Evolutionary conservation across 2,888 invertebrate species (phyloP).

Genomic region (Aradus depressus): DNA sequence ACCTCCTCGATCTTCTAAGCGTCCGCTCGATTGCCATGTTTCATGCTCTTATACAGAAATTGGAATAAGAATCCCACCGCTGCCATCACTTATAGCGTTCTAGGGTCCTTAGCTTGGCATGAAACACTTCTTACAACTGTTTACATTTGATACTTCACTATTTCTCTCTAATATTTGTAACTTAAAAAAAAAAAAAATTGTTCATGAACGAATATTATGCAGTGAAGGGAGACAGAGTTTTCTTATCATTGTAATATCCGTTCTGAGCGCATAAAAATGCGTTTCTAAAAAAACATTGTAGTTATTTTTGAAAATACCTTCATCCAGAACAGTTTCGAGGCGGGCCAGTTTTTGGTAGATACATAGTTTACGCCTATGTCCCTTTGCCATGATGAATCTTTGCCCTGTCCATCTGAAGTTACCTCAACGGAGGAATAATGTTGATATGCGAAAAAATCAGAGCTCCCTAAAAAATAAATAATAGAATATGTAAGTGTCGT

Average conservation of each 20-base stretch:
- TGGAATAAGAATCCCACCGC: too few relatives aligned
- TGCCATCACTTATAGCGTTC: too few relatives aligned
- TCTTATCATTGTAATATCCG: background rate
- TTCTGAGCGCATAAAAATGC: background rate
- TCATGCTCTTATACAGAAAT: too few relatives aligned
- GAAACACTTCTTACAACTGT: too few relatives aligned
- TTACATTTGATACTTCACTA: too few relatives aligned
- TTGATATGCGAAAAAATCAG: slow-evolving; percentile 22
- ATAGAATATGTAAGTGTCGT: background rate
- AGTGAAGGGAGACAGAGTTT: background rate
- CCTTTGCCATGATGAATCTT: slow-evolving; percentile 2
- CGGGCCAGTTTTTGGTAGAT: slow-evolving; percentile 2
- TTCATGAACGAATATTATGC: too few relatives aligned
- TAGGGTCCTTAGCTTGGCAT: too few relatives aligned
- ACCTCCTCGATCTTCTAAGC: too few relatives aligned
- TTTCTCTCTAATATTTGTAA: too few relatives aligned
- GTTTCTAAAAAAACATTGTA: background rate
- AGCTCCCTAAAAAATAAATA: slow-evolving; percentile 16
- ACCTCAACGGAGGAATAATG: slow-evolving; percentile 21
- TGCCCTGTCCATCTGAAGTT: slow-evolving; percentile 1
- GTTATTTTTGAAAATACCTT: slow-evolving; percentile 3
- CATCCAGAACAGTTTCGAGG: slow-evolving; percentile 10
- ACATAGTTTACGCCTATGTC: background rate
- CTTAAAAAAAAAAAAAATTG: too few relatives aligned
- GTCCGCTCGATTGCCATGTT: too few relatives aligned